Percentiles rank a stretch among this genome's conserved stretches.
These are phyloP conservation scores for Dryobates pubescens DNA, from an alignment of 2,797 vertebrate species.

Conservation along the genomic window DNA sequence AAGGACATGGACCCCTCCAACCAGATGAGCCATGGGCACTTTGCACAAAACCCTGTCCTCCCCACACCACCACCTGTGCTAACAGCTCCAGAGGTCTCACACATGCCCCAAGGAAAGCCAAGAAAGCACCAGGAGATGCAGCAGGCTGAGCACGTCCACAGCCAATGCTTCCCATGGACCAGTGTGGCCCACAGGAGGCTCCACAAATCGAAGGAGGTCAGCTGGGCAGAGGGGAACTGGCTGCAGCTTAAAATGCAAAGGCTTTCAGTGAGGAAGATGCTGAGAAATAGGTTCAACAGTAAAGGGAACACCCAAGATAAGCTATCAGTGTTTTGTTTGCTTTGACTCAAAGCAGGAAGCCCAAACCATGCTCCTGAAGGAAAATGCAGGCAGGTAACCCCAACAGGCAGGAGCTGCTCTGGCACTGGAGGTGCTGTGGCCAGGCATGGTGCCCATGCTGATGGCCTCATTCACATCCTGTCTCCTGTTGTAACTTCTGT, in stretches of 20 bases:
- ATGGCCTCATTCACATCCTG: neutral
- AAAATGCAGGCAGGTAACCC: neutral
- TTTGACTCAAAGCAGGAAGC: slow-evolving; percentile 52
- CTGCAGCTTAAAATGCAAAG: slow-evolving; percentile 24
- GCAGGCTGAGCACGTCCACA: neutral
- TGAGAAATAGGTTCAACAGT: slow-evolving; percentile 5
- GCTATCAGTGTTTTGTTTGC: neutral
- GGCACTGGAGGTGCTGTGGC: neutral
- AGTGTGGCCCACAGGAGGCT: neutral
- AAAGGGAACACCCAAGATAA: slow-evolving; percentile 55
- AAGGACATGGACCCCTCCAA: neutral
- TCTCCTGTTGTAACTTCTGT: neutral
- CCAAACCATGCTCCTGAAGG: neutral
- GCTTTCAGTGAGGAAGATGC: neutral
- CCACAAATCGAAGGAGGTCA: neutral
- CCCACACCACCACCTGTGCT: neutral
- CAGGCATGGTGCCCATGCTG: neutral
- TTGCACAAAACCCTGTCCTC: neutral
- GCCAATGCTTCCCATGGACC: neutral
- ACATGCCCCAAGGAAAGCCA: neutral
- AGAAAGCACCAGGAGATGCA: neutral
- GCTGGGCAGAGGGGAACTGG: neutral
- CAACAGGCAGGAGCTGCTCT: neutral
- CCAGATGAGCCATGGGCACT: neutral
- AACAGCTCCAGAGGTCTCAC: neutral